These are phyloP conservation scores for Tromatobia lineatoria DNA, from an alignment of 2,888 invertebrate species.

Conservation along the genomic window DNA sequence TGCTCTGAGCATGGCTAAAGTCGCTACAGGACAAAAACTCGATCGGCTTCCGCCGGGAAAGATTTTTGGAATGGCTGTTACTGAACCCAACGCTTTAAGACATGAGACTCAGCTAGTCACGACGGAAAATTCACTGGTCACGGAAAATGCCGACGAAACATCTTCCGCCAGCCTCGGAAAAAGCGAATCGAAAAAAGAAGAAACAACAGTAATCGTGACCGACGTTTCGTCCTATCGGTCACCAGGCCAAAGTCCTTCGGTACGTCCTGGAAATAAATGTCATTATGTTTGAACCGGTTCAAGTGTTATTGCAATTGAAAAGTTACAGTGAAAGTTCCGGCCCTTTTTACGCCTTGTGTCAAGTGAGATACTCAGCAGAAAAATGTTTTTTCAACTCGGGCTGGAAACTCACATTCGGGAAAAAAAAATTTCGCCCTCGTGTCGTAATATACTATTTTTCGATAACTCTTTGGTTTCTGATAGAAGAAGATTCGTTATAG, in stretches of 20 bases:
- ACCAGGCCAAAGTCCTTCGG: constrained; percentile 28
- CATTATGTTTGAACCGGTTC: too few species aligned
- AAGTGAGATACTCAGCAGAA: too few species aligned
- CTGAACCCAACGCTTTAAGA: constrained; percentile 88
- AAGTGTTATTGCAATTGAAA: too few species aligned
- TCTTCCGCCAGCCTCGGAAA: constrained; percentile 10
- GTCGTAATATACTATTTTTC: too few species aligned
- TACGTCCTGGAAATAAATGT: neutral
- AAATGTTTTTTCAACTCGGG: too few species aligned
- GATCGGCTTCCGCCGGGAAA: constrained; percentile 94
- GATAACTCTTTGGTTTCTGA: too few species aligned
- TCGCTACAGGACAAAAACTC: constrained; percentile 91
- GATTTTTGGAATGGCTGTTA: constrained; percentile 95
- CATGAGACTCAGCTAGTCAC: constrained; percentile 18
- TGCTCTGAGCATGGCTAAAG: constrained; percentile 95
- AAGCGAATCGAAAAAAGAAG: constrained; percentile 33
- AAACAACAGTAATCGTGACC: neutral
- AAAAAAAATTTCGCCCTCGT: too few species aligned
- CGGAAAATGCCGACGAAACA: constrained; percentile 21
- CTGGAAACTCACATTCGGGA: too few species aligned
- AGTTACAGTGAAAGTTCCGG: too few species aligned
- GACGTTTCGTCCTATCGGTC: constrained; percentile 34
- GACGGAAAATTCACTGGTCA: constrained; percentile 13
- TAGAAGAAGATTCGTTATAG: too few species aligned
- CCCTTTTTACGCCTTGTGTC: too few species aligned